These are phyloP conservation scores for Podotricha telesiphe DNA, from an alignment of 2,888 invertebrate species.

Conservation along the genomic window DNA sequence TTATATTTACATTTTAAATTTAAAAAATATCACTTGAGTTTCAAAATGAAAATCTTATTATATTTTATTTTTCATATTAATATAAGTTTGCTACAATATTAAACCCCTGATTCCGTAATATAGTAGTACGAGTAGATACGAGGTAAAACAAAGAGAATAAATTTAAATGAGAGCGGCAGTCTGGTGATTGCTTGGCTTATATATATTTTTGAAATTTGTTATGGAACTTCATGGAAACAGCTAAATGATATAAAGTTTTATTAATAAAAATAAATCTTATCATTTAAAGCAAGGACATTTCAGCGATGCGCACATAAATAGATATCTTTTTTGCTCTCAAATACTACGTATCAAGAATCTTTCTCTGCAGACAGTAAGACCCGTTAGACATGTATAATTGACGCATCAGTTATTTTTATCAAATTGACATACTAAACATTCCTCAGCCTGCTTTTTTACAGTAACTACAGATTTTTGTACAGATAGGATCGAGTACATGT, in stretches of 20 bases:
- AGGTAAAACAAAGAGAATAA: neutral
- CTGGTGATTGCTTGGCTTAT: neutral
- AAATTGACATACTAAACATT: conserved; percentile 28
- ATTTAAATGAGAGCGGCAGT: neutral
- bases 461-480: conserved; percentile 8
- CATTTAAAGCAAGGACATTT: conserved; percentile 67
- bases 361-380: conserved; percentile 31
- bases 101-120: too few relatives aligned
- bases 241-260: conserved; percentile 43
- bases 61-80: neutral
- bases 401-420: conserved; percentile 39
- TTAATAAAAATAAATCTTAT: conserved; percentile 69
- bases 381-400: conserved; percentile 27
- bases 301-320: conserved; percentile 56
- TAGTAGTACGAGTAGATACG: neutral
- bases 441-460: conserved; percentile 10
- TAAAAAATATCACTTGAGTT: too few relatives aligned
- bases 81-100: too few relatives aligned
- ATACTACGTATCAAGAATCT: conserved; percentile 29
- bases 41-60: neutral
- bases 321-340: conserved; percentile 44
- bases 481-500: neutral
- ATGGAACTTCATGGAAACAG: neutral
- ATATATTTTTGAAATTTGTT: neutral
- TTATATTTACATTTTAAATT: too few relatives aligned